A percentile compares a stretch with the other conserved stretches of the same genome.
These are phyloP conservation scores for Syngnathus typhle DNA, from an alignment of 2,113 vertebrate genomes.

Conservation along the genomic window DNA sequence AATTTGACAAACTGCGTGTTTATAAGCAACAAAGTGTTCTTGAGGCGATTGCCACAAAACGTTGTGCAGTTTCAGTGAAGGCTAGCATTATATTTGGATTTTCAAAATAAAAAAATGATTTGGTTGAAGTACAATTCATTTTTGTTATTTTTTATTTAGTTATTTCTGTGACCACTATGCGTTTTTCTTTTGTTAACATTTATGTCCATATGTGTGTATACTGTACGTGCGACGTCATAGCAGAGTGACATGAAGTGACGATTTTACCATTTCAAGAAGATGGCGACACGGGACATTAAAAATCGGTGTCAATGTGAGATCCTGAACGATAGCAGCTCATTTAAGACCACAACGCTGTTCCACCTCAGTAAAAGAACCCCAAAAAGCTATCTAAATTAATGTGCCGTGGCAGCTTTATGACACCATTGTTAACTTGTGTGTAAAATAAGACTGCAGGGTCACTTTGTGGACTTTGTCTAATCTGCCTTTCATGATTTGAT, in stretches of 20 bases:
- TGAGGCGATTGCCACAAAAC: too few species aligned
- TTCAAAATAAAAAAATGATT: too few species aligned
- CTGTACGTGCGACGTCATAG: background rate
- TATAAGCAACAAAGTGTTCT: too few species aligned
- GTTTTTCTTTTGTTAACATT: background rate
- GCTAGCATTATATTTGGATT: too few species aligned
- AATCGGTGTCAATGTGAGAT: background rate
- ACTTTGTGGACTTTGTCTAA: slow-evolving; percentile 2
- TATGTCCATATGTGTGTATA: background rate
- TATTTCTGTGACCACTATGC: too few species aligned
- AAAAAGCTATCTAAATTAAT: slow-evolving; percentile 1
- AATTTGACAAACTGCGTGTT: too few species aligned
- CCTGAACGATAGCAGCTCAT: background rate
- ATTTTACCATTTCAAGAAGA: background rate
- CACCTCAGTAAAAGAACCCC: background rate
- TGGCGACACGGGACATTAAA: background rate
- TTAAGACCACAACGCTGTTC: background rate
- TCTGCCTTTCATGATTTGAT: slow-evolving; percentile 8
- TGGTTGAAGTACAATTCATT: too few species aligned
- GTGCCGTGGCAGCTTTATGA: background rate
- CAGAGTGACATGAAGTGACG: background rate
- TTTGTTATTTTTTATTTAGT: too few species aligned
- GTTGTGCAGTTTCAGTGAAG: too few species aligned
- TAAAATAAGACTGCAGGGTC: background rate
- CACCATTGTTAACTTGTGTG: slow-evolving; percentile 2